phyloP scores from a whole-genome alignment of 2,888 invertebrate genomes.

The Blastobasis lacticolella region DNA sequence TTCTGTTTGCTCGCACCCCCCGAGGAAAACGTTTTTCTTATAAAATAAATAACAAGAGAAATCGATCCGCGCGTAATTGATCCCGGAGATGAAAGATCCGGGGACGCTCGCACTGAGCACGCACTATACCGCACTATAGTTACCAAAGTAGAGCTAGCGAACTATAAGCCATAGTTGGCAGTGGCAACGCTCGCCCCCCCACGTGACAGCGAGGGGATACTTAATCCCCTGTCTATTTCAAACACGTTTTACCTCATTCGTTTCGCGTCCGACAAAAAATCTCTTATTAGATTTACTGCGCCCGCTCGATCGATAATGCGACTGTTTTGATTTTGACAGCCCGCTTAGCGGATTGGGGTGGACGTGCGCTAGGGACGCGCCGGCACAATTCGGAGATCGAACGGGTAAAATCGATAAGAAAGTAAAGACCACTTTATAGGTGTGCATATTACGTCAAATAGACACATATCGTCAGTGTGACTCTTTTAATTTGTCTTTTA shows the following conservation, averaged over 20 bases:
- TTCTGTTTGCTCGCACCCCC: slow-evolving; percentile 24
- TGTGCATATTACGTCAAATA: too few species aligned
- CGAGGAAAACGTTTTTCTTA: slow-evolving; percentile 18
- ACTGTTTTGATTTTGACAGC: slow-evolving; percentile 51
- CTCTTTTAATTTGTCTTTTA: too few species aligned
- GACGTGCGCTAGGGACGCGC: slow-evolving; percentile 11
- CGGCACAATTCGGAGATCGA: background rate
- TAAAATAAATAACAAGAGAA: slow-evolving; percentile 33
- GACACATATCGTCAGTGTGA: too few species aligned
- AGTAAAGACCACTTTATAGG: too few species aligned
- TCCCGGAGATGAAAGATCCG: slow-evolving; percentile 53
- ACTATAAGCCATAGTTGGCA: background rate
- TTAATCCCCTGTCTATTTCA: slow-evolving; percentile 73
- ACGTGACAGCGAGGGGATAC: slow-evolving; percentile 50
- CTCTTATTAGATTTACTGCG: slow-evolving; percentile 64
- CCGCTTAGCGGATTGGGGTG: slow-evolving; percentile 23
- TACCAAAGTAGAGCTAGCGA: background rate
- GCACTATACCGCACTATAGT: slow-evolving; percentile 23
- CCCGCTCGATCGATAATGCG: slow-evolving; percentile 52
- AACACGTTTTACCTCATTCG: slow-evolving; percentile 73
- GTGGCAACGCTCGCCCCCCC: slow-evolving; percentile 27
- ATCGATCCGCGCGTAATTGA: slow-evolving; percentile 62
- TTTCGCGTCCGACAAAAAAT: slow-evolving; percentile 64
- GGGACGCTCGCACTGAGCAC: slow-evolving; percentile 42
- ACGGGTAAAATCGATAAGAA: too few species aligned